phyloP scores from a whole-genome alignment of 2,888 invertebrate species.

The Oligia fasciuncula region DNA sequence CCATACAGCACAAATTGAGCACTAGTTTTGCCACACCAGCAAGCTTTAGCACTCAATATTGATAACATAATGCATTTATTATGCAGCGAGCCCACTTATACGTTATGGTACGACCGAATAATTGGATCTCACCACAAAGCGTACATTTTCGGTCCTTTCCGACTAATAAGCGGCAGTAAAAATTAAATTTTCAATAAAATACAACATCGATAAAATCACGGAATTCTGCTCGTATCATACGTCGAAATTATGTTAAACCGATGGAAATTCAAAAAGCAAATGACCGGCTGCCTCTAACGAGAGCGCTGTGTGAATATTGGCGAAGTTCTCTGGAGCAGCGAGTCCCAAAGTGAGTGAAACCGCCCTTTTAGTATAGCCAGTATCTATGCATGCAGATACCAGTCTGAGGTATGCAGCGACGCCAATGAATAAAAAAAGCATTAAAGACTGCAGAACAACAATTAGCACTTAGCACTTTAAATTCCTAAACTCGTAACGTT shows the following conservation, averaged over 20 bases:
- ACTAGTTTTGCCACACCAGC: conserved; percentile 28
- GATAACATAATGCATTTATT: conserved; percentile 53
- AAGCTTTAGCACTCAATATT: conserved; percentile 46
- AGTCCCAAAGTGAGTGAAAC: conserved; percentile 58
- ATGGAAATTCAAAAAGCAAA: conserved; percentile 76
- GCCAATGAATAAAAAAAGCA: conserved; percentile 38
- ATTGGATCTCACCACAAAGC: conserved; percentile 54
- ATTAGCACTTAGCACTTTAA: conserved; percentile 34
- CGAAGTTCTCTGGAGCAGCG: conserved; percentile 60
- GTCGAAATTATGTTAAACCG: conserved; percentile 65
- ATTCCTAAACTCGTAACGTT: conserved; percentile 20
- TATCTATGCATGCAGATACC: conserved; percentile 55
- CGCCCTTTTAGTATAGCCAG: conserved; percentile 32
- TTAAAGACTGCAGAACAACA: conserved; percentile 45
- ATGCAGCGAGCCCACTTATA: conserved; percentile 39
- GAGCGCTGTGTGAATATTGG: conserved; percentile 68
- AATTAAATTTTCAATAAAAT: conserved; percentile 41
- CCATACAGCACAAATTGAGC: conserved; percentile 31
- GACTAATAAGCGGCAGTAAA: conserved; percentile 42
- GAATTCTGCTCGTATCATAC: conserved; percentile 57
- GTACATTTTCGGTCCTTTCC: conserved; percentile 35
- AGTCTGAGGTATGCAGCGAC: conserved; percentile 15
- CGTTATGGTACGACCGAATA: conserved; percentile 38
- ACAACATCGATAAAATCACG: conserved; percentile 59
- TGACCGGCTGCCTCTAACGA: conserved; percentile 72